These are phyloP conservation scores for Myopa testacea DNA, from an alignment of 2,888 invertebrate species.

Conservation along the genomic window DNA sequence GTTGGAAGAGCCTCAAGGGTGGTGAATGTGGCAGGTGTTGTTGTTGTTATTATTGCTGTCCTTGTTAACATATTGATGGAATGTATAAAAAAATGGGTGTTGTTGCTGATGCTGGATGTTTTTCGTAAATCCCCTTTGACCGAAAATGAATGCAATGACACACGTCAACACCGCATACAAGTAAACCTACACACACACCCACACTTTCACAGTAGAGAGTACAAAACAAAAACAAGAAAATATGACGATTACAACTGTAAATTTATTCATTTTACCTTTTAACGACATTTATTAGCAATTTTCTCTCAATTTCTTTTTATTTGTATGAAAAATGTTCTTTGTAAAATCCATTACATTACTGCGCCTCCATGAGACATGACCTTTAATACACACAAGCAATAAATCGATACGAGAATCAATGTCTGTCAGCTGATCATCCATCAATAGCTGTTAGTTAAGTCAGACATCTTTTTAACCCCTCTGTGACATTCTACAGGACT, in stretches of 20 bases:
- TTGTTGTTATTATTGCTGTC: background rate
- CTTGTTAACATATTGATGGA: slow-evolving; percentile 28
- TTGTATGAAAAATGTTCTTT: too few relatives aligned
- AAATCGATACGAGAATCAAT: too few relatives aligned
- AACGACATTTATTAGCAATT: background rate
- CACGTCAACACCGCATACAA: background rate
- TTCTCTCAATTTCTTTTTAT: too few relatives aligned
- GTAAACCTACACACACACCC: background rate
- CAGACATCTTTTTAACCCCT: too few relatives aligned
- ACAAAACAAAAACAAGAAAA: too few relatives aligned
- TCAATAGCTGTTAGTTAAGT: too few relatives aligned
- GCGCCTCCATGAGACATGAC: too few relatives aligned
- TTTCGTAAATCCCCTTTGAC: slow-evolving; percentile 19
- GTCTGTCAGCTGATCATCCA: too few relatives aligned
- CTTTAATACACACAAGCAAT: too few relatives aligned
- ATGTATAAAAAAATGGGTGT: slow-evolving; percentile 13
- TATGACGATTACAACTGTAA: background rate
- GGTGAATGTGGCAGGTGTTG: background rate
- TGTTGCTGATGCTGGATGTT: background rate
- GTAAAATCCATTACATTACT: too few relatives aligned
- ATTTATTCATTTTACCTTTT: slow-evolving; percentile 17
- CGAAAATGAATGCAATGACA: slow-evolving; percentile 5
- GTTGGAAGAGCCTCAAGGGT: background rate
- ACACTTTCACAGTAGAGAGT: background rate
- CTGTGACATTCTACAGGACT: too few relatives aligned